These are phyloP conservation scores for Megastigmus dorsalis DNA, from an alignment of 2,888 invertebrate species.

Conservation along the genomic window DNA sequence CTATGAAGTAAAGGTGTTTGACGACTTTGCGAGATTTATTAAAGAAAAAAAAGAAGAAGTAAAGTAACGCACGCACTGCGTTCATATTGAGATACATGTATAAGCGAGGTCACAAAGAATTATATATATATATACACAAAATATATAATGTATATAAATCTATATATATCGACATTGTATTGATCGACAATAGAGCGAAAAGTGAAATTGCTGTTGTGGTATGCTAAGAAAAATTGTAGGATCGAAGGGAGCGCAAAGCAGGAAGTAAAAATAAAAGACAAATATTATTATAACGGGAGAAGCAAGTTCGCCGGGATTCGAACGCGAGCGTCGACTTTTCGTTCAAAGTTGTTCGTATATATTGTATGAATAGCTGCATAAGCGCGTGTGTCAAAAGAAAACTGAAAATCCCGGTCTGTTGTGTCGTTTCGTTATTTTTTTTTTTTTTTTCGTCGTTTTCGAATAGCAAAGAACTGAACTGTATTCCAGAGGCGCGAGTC, in stretches of 20 bases:
- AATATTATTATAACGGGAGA: not conserved
- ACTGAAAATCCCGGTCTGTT: not conserved
- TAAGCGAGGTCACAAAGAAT: constrained; percentile 7
- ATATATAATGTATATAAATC: not conserved
- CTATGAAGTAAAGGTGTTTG: too few relatives aligned
- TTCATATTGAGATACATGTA: too few relatives aligned
- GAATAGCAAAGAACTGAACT: constrained; percentile 8
- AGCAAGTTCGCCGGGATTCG: too few relatives aligned
- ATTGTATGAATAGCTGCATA: not conserved
- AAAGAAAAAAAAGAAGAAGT: too few relatives aligned
- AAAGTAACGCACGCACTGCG: too few relatives aligned
- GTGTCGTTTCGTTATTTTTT: not conserved
- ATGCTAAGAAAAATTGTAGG: too few relatives aligned
- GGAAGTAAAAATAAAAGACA: not conserved
- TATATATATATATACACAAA: constrained; percentile 12
- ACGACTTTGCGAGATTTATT: too few relatives aligned
- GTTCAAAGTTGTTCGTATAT: not conserved
- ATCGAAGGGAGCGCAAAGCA: too few relatives aligned
- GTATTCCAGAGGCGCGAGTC: constrained; percentile 17
- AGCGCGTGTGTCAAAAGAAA: too few relatives aligned
- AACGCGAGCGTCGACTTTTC: not conserved
- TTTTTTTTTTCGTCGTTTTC: not conserved
- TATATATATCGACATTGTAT: constrained; percentile 12
- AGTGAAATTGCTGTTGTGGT: not conserved
- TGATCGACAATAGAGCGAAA: constrained; percentile 35